Base-by-base conservation (phyloP, 2,113 vertebrate genomes). In the Prinia subflava region DNA sequence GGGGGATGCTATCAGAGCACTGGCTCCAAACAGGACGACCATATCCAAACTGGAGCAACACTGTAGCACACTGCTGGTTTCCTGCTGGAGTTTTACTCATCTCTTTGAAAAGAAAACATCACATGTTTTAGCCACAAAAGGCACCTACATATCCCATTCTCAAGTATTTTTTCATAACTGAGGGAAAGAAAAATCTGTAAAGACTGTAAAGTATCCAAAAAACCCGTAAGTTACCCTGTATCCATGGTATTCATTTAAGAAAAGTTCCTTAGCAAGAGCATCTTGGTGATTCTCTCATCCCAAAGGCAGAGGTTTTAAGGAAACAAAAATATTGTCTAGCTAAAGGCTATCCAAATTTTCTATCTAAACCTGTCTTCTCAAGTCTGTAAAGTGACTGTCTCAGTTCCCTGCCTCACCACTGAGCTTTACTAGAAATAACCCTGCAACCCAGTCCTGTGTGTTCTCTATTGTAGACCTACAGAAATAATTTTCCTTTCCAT, bases 21-120 rank as follows among this genome's bases (percentile, higher is more conserved):
- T 67, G 39, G 6, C 13, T 44, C n/a, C 56, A 44, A 64, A 80
- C 4, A 57, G 23, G 44, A 28, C 31, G 59, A 17, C 15, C 6
- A 25, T 8, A 33, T 55, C 8, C 0, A 4, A 67, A 15, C 30
- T 65, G 53, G 41, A 86, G 56, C 19, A 64, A 31, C 24, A 39
- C 1, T 6, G 49, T 22, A 39, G 46, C 10, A 2, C 24, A 16
- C 0, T 0, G 64, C 28, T 76, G 33, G 71, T 44, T 7, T 17
- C 27, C 37, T 64, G 20, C 7, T 80, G 28, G 11, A 78, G 19
- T 69, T 80, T 50, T 39, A 69, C 17, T 80, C 22, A 10, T 55
- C 24, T 80, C 11, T 78, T 88, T 76, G 59, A 65, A 87, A 89
- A 64, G 15, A 59, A 22, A 2, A 31, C 12, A 47, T 46, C 31